Conservation (phyloP, 2,888 invertebrate species). For the Ctenicera cuprea region DNA sequence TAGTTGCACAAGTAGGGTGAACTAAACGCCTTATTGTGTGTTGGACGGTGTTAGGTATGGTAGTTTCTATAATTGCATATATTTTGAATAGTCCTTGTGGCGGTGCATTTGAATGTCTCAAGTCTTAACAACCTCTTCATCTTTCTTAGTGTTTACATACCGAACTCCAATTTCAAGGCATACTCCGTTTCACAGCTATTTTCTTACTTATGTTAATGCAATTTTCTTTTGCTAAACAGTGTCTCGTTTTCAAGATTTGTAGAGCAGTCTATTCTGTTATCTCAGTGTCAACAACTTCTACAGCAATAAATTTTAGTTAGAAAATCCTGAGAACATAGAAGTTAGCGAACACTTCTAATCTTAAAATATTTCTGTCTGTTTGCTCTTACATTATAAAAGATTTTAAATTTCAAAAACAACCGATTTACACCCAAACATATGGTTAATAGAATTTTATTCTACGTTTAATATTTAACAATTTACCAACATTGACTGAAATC, state of each 20-base stretch:
- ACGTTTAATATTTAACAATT: no score
- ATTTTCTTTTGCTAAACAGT: conserved; percentile 38
- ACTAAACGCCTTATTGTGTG: conserved; percentile 49
- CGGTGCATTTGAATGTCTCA: conserved; percentile 1
- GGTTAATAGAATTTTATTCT: no score
- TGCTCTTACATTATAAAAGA: no score
- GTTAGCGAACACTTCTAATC: not conserved
- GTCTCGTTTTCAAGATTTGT: conserved; percentile 37
- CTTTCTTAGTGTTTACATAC: conserved; percentile 13
- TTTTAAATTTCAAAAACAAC: no score
- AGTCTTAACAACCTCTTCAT: conserved; percentile 1
- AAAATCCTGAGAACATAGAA: not conserved
- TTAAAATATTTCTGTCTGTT: no score
- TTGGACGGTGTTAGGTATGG: conserved; percentile 33
- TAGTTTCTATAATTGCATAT: conserved; percentile 38
- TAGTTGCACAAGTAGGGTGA: conserved; percentile 50
- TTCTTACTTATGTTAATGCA: conserved; percentile 38
- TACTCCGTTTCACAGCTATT: not conserved
- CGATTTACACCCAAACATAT: no score
- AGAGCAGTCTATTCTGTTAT: conserved; percentile 7
- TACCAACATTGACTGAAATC: no score
- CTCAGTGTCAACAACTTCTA: conserved; percentile 5
- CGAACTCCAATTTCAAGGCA: not conserved
- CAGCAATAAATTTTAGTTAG: conserved; percentile 10
- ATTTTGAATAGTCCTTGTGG: conserved; percentile 21